phyloP scores from a whole-genome alignment of 2,888 invertebrate species.

The Polia nebulosa region DNA sequence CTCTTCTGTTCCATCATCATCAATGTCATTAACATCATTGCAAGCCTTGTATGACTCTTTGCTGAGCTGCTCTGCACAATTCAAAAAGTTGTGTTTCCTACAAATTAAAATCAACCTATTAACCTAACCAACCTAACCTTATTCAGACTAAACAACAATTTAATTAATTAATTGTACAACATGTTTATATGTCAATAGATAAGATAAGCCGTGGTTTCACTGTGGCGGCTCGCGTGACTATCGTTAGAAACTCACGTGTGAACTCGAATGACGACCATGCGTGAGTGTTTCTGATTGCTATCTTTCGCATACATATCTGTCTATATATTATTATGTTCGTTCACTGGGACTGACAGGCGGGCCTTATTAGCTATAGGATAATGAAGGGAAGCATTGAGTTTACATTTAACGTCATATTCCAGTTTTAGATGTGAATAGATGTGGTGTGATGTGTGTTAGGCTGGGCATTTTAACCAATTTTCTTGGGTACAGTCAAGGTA shows the following conservation, averaged over 20 bases:
- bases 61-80: background rate
- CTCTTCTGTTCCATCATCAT: too few relatives aligned
- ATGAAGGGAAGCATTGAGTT: background rate
- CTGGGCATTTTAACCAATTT: background rate
- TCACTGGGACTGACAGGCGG: constrained; percentile 36
- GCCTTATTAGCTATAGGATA: constrained; percentile 8
- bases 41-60: too few relatives aligned
- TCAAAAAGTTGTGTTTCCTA: background rate
- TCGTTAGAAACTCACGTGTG: constrained; percentile 27
- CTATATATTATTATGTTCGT: background rate
- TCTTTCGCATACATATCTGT: constrained; percentile 25
- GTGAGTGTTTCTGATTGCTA: constrained; percentile 36
- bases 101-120: constrained; percentile 8
- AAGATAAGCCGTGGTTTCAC: background rate
- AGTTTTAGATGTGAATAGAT: background rate
- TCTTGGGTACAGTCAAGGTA: background rate
- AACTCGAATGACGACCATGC: background rate
- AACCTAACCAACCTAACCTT: background rate
- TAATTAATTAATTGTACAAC: constrained; percentile 20
- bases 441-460: rapidly evolving
- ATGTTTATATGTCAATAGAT: constrained; percentile 7
- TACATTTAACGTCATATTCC: constrained; percentile 1
- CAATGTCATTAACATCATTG: too few relatives aligned
- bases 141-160: constrained; percentile 30
- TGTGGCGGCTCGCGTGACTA: constrained; percentile 6